Conservation (phyloP, 2,113 vertebrate genomes). For the Telmatochromis sp. region DNA sequence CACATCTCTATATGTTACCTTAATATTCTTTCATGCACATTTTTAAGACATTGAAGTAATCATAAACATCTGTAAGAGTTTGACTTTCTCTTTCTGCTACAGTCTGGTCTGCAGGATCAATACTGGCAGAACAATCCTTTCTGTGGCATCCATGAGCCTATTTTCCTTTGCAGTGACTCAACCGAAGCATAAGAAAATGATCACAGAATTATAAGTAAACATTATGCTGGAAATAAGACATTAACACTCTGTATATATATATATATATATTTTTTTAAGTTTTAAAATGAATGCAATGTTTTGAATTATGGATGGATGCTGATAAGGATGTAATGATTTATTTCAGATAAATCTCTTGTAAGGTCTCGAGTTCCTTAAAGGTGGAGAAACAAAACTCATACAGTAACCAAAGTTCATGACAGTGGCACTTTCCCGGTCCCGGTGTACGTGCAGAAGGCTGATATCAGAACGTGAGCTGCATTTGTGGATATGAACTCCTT, state of each 20-base stretch:
- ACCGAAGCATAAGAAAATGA: background rate
- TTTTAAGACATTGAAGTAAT: background rate
- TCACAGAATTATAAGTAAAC: background rate
- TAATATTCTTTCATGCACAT: background rate
- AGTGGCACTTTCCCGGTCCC: background rate
- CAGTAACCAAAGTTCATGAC: background rate
- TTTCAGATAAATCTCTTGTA: background rate
- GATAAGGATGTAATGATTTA: background rate
- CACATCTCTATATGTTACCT: background rate
- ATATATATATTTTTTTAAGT: background rate
- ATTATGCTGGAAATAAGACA: background rate
- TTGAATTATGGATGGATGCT: background rate
- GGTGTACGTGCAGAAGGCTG: background rate
- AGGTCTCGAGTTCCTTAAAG: background rate
- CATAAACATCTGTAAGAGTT: background rate
- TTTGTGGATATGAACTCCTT: background rate
- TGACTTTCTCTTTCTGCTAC: background rate
- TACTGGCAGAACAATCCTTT: background rate
- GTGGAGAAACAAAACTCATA: background rate
- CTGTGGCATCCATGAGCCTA: background rate
- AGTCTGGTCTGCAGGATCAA: background rate
- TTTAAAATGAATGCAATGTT: rapidly evolving
- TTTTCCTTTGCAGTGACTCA: background rate
- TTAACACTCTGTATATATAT: background rate
- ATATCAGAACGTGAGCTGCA: background rate